phyloP scores from a whole-genome alignment of 1,140 invertebrate genomes.

The Zaprionus taronus region DNA sequence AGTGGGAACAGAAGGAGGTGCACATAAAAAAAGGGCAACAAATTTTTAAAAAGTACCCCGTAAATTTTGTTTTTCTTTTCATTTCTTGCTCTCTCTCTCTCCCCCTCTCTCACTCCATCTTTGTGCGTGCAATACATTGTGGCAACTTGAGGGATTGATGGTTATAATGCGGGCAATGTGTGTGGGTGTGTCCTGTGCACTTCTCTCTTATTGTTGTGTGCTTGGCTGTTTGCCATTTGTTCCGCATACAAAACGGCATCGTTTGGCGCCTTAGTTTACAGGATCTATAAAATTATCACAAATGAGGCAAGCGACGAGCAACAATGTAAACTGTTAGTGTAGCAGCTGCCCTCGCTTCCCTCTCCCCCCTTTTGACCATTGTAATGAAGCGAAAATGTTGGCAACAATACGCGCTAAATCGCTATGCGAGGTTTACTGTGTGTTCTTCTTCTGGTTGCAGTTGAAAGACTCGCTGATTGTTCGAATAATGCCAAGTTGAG shows the following conservation, averaged over 20 bases:
- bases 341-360: not conserved
- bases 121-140: slow-evolving; percentile 32
- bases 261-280: slow-evolving; percentile 65
- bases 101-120: not conserved
- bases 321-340: slow-evolving; percentile 54
- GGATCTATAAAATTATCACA: slow-evolving; percentile 75
- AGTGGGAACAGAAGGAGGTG: slow-evolving; percentile 4
- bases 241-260: slow-evolving; percentile 48
- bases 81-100: not conserved
- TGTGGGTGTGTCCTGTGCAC: slow-evolving; percentile 2
- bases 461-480: no score
- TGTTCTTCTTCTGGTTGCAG: no score
- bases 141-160: slow-evolving; percentile 39
- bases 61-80: slow-evolving; percentile 2
- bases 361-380: slow-evolving; percentile 13
- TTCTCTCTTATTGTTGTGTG: slow-evolving; percentile 28
- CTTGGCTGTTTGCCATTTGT: slow-evolving; percentile 38
- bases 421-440: slow-evolving; percentile 6
- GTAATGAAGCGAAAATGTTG: slow-evolving; percentile 31
- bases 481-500: no score
- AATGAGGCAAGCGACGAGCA: slow-evolving; percentile 54
- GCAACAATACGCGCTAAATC: slow-evolving; percentile 26
- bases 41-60: slow-evolving; percentile 32
- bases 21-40: slow-evolving; percentile 33
- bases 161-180: slow-evolving; percentile 14